Evolutionary conservation across 2,113 vertebrate species (phyloP), one percentile per base, ranked within the genome.

Genomic region (Penelope pileata): DNA sequence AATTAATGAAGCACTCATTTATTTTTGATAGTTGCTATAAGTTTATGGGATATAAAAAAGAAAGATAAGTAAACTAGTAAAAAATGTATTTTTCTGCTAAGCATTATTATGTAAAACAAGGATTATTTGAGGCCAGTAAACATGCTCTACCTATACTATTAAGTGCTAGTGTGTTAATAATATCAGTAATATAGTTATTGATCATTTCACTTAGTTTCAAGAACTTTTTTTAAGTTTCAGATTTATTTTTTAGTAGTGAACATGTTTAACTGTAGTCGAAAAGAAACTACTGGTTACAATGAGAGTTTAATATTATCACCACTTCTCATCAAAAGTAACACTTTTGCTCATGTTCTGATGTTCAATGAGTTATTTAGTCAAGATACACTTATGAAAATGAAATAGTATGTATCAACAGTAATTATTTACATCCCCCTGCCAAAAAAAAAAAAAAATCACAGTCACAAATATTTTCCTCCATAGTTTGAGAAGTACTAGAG

Each of bases 341-440:
- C 40, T 87, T 87, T 47, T 66, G 23, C 21, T 64, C 1, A n/a
- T 24, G 17, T 54, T 34, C 50, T 70, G 38, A 56, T 83, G 29
- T 50, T 70, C 24, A 36, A 38, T 64, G 38, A 82, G 22, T 75
- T 75, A 36, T 70, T 88, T 78, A 42, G 14, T 84, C 26, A 81
- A 56, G 47, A 82, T 22, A 2, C 3, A 53, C 7, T 56, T 1
- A 84, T 14, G 8, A 81, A 79, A 91, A 56, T 59, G 47, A 58
- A 68, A 80, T 40, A 78, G 18, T 38, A 79, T 40, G 27, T n/a
- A n/a, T 27, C 38, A 53, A 66, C 1, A 68, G 8, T 68, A 74
- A 47, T 19, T 9, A 6, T 77, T 47, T 70, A 1, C 1, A 9
- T 8, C 2, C 2, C 1, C 9, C 6, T 12, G 13, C 0, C 0